phyloP scores from a whole-genome alignment of 2,113 vertebrate species.

The Cacatua alba region DNA sequence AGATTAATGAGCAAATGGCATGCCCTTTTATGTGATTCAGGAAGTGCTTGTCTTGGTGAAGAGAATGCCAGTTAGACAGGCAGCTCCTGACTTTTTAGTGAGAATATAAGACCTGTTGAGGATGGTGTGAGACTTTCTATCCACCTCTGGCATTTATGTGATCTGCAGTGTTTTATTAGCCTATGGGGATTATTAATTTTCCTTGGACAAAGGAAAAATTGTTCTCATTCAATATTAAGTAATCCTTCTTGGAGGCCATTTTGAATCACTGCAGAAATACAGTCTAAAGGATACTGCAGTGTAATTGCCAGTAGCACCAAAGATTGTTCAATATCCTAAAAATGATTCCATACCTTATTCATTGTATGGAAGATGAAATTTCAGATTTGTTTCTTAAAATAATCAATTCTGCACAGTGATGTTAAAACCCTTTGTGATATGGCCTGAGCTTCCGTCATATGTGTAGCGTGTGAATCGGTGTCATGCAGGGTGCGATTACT shows the following conservation, averaged over 20 bases:
- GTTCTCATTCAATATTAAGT: background rate
- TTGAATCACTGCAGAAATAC: background rate
- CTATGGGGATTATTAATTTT: background rate
- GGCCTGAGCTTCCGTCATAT: background rate
- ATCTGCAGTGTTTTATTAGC: background rate
- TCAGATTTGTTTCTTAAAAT: background rate
- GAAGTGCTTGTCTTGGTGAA: background rate
- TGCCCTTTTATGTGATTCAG: background rate
- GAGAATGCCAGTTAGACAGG: background rate
- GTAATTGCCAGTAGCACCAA: background rate
- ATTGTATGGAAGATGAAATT: background rate
- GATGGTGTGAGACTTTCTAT: background rate
- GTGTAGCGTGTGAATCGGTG: background rate
- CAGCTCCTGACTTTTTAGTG: background rate
- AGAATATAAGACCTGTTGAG: background rate
- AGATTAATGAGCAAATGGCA: background rate
- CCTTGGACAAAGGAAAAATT: background rate
- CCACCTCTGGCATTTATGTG: background rate
- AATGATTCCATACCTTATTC: background rate
- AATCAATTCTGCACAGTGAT: background rate
- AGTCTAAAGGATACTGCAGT: background rate
- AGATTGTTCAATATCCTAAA: background rate
- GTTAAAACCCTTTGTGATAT: background rate
- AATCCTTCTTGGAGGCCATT: background rate
- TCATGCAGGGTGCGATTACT: background rate